These are phyloP conservation scores for Atherinomorus stipes DNA, from an alignment of 2,113 vertebrate genomes.

Conservation along the genomic window DNA sequence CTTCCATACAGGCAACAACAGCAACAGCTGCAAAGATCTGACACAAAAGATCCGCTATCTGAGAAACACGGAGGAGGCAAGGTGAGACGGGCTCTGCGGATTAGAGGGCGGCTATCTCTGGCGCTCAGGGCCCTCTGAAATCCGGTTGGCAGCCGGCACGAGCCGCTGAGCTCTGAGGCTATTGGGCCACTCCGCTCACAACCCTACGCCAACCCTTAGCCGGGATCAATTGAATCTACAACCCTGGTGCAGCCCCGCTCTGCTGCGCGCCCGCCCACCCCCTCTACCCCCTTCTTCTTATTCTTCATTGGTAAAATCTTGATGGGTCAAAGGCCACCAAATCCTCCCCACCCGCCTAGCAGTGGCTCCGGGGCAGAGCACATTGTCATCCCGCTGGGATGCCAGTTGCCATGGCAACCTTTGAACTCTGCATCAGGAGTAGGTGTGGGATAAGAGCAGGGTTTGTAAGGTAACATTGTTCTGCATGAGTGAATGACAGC, in stretches of 20 bases:
- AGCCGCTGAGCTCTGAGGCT: conserved; percentile 49
- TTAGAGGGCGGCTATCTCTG: conserved; percentile 71
- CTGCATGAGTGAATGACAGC: conserved; percentile 52
- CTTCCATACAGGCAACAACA: conserved; percentile 23
- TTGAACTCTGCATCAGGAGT: conserved; percentile 55
- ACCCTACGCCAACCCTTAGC: conserved; percentile 5
- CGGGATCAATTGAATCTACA: conserved; percentile 63
- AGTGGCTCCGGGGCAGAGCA: conserved; percentile 57
- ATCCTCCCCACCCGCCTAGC: conserved; percentile 46
- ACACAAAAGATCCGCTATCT: conserved; percentile 67
- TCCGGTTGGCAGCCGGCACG: conserved; percentile 57
- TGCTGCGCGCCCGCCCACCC: neutral
- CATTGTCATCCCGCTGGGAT: conserved; percentile 52
- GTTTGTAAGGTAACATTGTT: conserved; percentile 36
- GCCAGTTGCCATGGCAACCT: conserved; percentile 71
- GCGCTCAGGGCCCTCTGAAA: conserved; percentile 57
- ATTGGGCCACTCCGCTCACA: conserved; percentile 43
- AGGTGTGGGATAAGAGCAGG: conserved; percentile 57
- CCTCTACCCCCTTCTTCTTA: conserved; percentile 1
- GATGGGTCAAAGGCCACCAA: conserved; percentile 66
- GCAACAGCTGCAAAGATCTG: conserved; percentile 63
- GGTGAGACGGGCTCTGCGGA: conserved; percentile 60
- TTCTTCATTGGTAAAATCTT: conserved; percentile 49
- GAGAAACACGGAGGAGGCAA: conserved; percentile 50
- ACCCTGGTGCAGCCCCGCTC: conserved; percentile 9